Evolutionary conservation across 2,797 vertebrate genomes (phyloP), one percentile per base, ranked within the genome.

Genomic region (Spondyliosoma cantharus): DNA sequence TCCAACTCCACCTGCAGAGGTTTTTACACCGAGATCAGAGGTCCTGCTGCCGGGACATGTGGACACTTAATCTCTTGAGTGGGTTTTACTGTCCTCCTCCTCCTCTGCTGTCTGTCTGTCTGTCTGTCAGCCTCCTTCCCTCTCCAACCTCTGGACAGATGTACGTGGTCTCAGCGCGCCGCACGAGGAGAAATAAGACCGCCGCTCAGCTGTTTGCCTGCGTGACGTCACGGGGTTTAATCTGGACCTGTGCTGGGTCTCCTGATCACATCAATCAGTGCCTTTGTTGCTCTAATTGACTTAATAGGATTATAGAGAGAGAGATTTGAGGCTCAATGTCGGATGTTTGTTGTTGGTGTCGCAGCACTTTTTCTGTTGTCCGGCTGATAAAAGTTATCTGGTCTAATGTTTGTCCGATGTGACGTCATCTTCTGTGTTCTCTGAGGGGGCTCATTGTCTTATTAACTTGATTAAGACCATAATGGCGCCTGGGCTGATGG

Each of bases 241-340:
- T 87, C 74, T 76, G 14, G 50, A 49, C 61, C 61, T 63, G 68
- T 22, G 24, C 15, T 32, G 46, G 46, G 76, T 65, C 82, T 62
- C 80, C 29, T 92, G 93, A 93, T 93, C 87, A 52, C 67, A 90
- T 92, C 92, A 92, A 68, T 60, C 78, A 70, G 12, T 19, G 82
- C 63, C 73, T 74, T 79, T 85, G 90, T 88, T 68, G 27, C 60
- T 15, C 49, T 73, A 80, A 76, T 43, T 71, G 59, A 69, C 80
- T 71, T 83, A 84, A 89, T 80, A 48, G 83, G 89, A 92, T 92
- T 91, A 91, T 24, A 32, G 53, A 20, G 29, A 60, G 37, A 46
- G 29, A 6, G 43, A 5, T 20, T 24, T 4, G 3, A n/a, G 32
- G 37, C 59, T 54, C 62, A 42, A 24, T 19, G 70, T 61, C 16